Conservation (phyloP, 2,888 invertebrate species). For the Tromatobia lineatoria region DNA sequence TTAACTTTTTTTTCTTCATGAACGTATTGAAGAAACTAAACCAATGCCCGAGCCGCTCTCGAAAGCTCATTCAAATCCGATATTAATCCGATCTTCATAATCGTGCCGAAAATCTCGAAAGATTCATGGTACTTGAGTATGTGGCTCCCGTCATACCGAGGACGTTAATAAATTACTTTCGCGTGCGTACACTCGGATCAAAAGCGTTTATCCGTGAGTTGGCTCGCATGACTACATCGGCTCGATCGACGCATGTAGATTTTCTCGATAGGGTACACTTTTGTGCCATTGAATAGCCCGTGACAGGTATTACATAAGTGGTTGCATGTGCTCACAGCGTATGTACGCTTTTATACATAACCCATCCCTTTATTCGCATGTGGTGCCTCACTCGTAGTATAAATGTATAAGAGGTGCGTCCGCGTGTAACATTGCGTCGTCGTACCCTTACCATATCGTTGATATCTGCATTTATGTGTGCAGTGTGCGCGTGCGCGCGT, state of each 20-base stretch:
- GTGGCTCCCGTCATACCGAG: slow-evolving; percentile 2
- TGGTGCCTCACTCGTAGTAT: slow-evolving; percentile 4
- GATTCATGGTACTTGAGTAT: slow-evolving; percentile 34
- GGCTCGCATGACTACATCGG: slow-evolving; percentile 47
- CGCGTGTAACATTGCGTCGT: not conserved
- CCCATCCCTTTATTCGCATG: not conserved
- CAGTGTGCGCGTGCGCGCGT: not conserved
- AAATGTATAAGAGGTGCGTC: slow-evolving; percentile 13
- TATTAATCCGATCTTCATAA: slow-evolving; percentile 44
- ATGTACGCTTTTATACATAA: slow-evolving; percentile 2
- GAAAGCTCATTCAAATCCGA: too few species aligned
- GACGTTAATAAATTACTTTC: slow-evolving; percentile 54
- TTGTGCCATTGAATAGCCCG: slow-evolving; percentile 71
- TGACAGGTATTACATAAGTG: slow-evolving; percentile 77
- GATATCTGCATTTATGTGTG: slow-evolving; percentile 41
- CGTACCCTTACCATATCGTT: slow-evolving; percentile 34
- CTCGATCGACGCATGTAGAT: slow-evolving; percentile 54
- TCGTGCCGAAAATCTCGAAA: not conserved
- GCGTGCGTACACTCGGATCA: slow-evolving; percentile 55
- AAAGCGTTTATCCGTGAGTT: slow-evolving; percentile 44
- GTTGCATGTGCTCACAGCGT: slow-evolving; percentile 60
- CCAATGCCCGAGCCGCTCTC: too few species aligned
- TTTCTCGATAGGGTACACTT: slow-evolving; percentile 20
- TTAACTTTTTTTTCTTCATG: too few species aligned
- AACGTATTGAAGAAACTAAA: too few species aligned